Conservation (phyloP, 2,113 vertebrate genomes). For the Antechinus stuartii region DNA sequence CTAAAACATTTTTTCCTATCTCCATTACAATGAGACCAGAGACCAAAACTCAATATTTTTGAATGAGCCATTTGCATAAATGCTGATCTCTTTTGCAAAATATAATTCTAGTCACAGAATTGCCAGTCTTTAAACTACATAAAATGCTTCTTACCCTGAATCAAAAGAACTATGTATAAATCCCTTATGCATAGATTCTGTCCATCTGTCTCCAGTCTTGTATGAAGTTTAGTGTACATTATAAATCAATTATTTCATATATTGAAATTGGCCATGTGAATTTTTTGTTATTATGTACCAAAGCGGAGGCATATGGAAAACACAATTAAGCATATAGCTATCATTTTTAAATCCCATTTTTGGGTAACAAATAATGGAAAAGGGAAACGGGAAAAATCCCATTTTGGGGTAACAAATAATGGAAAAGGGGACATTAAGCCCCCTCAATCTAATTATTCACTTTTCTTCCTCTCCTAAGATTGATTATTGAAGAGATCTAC, state of each 20-base stretch:
- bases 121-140: background rate
- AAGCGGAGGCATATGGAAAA: background rate
- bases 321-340: background rate
- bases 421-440: too few relatives aligned
- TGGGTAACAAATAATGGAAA: too few relatives aligned
- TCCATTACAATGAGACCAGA: background rate
- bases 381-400: too few relatives aligned
- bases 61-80: background rate
- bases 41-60: background rate
- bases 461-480: background rate
- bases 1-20: background rate
- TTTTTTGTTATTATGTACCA: background rate
- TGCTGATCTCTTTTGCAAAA: background rate
- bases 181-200: fast-evolving
- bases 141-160: background rate
- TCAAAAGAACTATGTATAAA: background rate
- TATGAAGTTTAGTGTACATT: too few relatives aligned
- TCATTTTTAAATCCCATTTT: background rate
- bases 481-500: background rate
- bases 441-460: background rate
- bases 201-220: background rate
- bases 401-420: too few relatives aligned
- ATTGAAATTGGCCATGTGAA: background rate
- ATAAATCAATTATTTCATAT: background rate
- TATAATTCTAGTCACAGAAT: background rate